Percentiles rank a stretch among this genome's conserved stretches.
These are phyloP conservation scores for Amphipoea lucens DNA, from an alignment of 2,888 invertebrate species.

Conservation along the genomic window DNA sequence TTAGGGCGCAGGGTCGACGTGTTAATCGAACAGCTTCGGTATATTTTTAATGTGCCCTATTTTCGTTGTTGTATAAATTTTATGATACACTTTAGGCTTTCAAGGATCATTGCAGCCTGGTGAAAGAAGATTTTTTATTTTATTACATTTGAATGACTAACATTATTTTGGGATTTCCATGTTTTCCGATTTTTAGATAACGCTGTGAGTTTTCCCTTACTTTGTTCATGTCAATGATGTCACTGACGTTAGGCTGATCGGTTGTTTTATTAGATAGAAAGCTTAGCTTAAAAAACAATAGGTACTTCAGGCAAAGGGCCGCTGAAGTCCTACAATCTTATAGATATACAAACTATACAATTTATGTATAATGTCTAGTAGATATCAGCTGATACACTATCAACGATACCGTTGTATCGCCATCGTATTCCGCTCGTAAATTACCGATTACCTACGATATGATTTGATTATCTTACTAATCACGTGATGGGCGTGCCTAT, in stretches of 20 bases:
- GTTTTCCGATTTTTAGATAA: neutral
- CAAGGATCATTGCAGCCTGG: neutral
- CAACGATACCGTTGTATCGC: slow-evolving; percentile 31
- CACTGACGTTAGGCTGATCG: neutral
- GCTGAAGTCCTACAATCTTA: slow-evolving; percentile 12
- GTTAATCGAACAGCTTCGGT: slow-evolving; percentile 24
- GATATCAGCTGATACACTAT: slow-evolving; percentile 55
- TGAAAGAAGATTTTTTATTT: neutral
- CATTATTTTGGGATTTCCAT: neutral
- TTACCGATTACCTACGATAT: slow-evolving; percentile 57
- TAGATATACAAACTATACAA: slow-evolving; percentile 9
- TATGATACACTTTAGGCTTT: slow-evolving; percentile 4
- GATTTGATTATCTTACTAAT: slow-evolving; percentile 28
- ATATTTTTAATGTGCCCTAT: slow-evolving; percentile 40
- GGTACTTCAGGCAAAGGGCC: slow-evolving; percentile 6
- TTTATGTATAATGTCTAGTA: slow-evolving; percentile 20
- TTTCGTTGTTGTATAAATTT: slow-evolving; percentile 3
- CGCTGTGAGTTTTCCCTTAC: too few species aligned
- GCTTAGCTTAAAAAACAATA: neutral
- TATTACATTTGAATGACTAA: neutral
- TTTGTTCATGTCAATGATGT: neutral
- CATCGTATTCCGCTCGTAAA: slow-evolving; percentile 51
- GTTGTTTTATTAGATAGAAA: neutral
- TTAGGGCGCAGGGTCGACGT: slow-evolving; percentile 49
- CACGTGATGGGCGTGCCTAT: slow-evolving; percentile 18